A percentile compares a stretch with the other conserved stretches of the same genome.
Evolutionary conservation across 2,113 vertebrate species (phyloP).

Genomic region (Potamarius usumacintae): DNA sequence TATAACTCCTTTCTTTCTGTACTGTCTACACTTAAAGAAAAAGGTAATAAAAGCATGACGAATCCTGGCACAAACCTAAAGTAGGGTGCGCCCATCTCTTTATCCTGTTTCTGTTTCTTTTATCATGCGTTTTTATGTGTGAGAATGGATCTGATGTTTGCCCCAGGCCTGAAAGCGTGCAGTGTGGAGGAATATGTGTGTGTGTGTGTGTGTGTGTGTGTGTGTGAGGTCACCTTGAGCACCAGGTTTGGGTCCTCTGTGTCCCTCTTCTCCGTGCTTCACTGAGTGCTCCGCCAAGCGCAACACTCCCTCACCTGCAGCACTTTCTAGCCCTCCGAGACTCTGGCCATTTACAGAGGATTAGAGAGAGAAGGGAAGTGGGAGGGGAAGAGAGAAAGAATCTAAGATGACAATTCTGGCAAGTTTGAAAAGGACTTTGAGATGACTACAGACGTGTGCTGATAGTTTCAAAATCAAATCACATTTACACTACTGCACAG

Average conservation of each 20-base stretch:
- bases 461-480: conserved; percentile 17
- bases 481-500: not conserved
- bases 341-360: conserved; percentile 74
- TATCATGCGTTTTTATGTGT: conserved; percentile 10
- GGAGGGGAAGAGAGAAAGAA: conserved; percentile 29
- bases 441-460: conserved; percentile 4
- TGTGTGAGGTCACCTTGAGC: conserved; percentile 72
- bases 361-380: conserved; percentile 65
- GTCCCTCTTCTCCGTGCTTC: conserved; percentile 68
- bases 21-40: not conserved
- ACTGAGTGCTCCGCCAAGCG: conserved; percentile 76
- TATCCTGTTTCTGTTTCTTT: conserved; percentile 20
- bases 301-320: conserved; percentile 72
- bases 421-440: not conserved
- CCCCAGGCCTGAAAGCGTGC: not conserved
- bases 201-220: conserved; percentile 29
- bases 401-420: conserved; percentile 3
- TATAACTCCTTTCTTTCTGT: not conserved
- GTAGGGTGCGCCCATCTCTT: conserved; percentile 1
- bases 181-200: conserved; percentile 32
- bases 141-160: conserved; percentile 9
- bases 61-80: not conserved
- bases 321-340: conserved; percentile 73
- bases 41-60: not conserved
- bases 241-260: conserved; percentile 59